Conservation (phyloP, 2,113 vertebrate species). For the Abramis brama region DNA sequence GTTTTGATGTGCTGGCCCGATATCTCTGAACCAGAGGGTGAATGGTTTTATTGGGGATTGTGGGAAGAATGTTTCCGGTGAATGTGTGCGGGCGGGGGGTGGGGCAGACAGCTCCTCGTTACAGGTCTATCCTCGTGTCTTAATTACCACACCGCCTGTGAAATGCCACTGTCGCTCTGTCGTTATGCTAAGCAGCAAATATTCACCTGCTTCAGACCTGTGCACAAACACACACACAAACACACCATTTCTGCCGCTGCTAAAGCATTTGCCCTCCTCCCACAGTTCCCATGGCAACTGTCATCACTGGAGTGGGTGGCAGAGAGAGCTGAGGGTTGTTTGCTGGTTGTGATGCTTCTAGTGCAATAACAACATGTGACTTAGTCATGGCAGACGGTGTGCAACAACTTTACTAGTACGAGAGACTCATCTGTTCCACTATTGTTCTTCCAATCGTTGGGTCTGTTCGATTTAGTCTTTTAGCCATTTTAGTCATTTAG, state of each 20-base stretch:
- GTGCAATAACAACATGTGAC: constrained; percentile 52
- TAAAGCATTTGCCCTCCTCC: constrained; percentile 63
- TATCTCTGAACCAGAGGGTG: not conserved
- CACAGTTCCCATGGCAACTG: constrained; percentile 75
- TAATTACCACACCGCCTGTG: constrained; percentile 52
- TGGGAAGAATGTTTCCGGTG: not conserved
- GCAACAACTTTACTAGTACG: not conserved
- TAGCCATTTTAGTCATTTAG: not conserved
- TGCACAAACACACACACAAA: constrained; percentile 27
- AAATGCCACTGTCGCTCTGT: constrained; percentile 37
- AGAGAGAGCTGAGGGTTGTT: constrained; percentile 41
- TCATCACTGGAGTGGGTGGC: constrained; percentile 57
- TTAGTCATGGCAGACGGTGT: constrained; percentile 31
- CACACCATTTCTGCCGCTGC: constrained; percentile 44
- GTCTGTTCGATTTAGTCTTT: not conserved
- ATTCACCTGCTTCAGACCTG: constrained; percentile 57
- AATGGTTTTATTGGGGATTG: constrained; percentile 2
- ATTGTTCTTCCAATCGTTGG: not conserved
- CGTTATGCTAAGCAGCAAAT: constrained; percentile 57
- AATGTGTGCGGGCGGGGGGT: constrained; percentile 32
- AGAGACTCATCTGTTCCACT: not conserved
- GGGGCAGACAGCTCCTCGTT: constrained; percentile 39
- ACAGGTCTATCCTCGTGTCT: constrained; percentile 46
- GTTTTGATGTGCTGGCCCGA: not conserved
- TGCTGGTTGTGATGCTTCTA: constrained; percentile 58